Conservation (phyloP, 2,797 vertebrate genomes). For the Macropus fuliginosus region DNA sequence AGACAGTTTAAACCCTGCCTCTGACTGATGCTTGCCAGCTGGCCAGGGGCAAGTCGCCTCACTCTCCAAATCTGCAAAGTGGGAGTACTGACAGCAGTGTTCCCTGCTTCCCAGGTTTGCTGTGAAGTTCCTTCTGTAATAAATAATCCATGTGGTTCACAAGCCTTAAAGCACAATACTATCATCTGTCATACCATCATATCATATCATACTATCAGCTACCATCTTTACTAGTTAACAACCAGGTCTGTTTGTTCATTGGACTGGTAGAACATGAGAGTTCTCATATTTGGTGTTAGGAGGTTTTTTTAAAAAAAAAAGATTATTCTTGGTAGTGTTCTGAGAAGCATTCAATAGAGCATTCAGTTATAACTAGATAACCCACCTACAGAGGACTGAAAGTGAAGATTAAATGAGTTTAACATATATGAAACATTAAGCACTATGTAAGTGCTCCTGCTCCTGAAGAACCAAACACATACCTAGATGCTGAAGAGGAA, state of each 20-base stretch:
- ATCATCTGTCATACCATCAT: no score
- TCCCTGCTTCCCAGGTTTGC: neutral
- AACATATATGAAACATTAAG: neutral
- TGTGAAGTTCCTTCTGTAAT: neutral
- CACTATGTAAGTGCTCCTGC: neutral
- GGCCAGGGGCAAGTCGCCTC: neutral
- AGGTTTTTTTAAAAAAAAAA: conserved; percentile 21
- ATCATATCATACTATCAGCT: neutral
- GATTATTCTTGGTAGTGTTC: conserved; percentile 24
- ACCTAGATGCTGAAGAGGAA: conserved; percentile 6
- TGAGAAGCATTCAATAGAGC: neutral
- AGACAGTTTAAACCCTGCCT: neutral
- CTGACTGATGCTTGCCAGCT: neutral
- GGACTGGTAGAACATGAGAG: neutral
- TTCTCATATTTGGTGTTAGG: conserved; percentile 27
- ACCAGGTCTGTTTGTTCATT: neutral
- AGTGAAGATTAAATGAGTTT: neutral
- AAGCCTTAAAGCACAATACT: neutral
- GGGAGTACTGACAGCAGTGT: neutral
- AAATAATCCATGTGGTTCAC: neutral
- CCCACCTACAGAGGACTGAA: neutral
- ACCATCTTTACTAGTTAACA: neutral
- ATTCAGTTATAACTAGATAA: neutral
- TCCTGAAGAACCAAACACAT: neutral
- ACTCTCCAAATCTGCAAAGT: neutral